Percentiles rank a stretch among this genome's conserved stretches.
Evolutionary conservation across 1,140 invertebrate species (phyloP).

Genomic region (Atta texana): DNA sequence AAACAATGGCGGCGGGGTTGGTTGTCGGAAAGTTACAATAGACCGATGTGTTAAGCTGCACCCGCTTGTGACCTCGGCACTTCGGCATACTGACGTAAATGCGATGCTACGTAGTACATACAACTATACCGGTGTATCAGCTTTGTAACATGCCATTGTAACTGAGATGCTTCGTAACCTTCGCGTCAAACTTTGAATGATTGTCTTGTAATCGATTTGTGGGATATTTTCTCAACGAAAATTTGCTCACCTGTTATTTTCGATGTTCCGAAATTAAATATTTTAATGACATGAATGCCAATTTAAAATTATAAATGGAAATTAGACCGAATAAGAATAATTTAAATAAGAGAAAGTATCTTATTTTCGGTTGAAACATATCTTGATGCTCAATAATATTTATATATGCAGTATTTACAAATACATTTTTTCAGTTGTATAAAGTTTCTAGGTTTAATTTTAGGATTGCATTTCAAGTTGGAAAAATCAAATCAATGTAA

Average conservation of each 20-base stretch:
- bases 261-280: conserved; percentile 19
- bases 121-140: neutral
- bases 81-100: conserved; percentile 23
- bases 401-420: too few relatives aligned
- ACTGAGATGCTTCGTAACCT: neutral
- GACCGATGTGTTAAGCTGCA: conserved; percentile 40
- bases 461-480: too few relatives aligned
- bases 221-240: neutral
- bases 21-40: conserved; percentile 37
- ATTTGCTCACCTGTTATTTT: neutral
- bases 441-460: too few relatives aligned
- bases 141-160: neutral
- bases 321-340: neutral
- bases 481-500: too few relatives aligned
- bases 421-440: too few relatives aligned
- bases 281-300: neutral
- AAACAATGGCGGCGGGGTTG: conserved; percentile 29
- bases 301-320: neutral
- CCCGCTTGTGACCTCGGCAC: conserved; percentile 42
- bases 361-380: too few relatives aligned
- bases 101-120: neutral
- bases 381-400: too few relatives aligned
- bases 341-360: too few relatives aligned
- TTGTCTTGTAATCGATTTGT: neutral
- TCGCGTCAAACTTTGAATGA: neutral